Base-by-base conservation (phyloP, 1,140 invertebrate species). In the Charaxes varanes region DNA sequence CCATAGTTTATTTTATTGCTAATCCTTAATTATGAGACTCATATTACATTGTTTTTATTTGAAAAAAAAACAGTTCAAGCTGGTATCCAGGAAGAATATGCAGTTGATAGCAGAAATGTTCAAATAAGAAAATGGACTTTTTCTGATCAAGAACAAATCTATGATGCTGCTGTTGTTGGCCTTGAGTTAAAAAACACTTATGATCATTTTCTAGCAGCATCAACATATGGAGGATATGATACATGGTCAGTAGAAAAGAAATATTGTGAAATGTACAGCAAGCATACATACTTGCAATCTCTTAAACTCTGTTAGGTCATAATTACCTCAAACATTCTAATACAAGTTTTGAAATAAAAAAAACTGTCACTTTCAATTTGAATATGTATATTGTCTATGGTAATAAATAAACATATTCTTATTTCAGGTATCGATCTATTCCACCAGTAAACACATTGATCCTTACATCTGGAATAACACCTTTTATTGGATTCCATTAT, bases 401-500 rank as follows among this genome's bases (percentile, higher is more conserved):
- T n/a, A n/a, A n/a, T n/a, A n/a, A n/a, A n/a, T n/a, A n/a, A n/a
- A n/a, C n/a, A n/a, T 33, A 33, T 28, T 26, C 18, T 15, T 40
- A 62, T 71, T 64, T 47, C 62, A 88, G 87, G 56, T 92, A 93
- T 49, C 87, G 90, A 30, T 88, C 90, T 0, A 89, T 89, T 48
- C 90, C 94, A 1, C 91, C 93, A 5, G 88, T 94, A 28, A 91
- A 91, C 37, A 90, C 89, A 41, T 84, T 95, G 17, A 91, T 97
- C 28, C 63, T 96, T 10, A 91, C 90, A 8, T 88, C 90, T n/a
- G 96, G 96, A 2, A 86, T 88, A 16, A 89, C 91, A 54, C 96
- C 96, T 2, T 98, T 90, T 79, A 59, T 96, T 49, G 94, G 92
- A 6, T 96, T 96, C 78, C 94, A 96, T 81, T 93, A 94, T 82